These are phyloP conservation scores for Sebastes aleutianus DNA, from an alignment of 2,797 vertebrate species.

Conservation along the genomic window DNA sequence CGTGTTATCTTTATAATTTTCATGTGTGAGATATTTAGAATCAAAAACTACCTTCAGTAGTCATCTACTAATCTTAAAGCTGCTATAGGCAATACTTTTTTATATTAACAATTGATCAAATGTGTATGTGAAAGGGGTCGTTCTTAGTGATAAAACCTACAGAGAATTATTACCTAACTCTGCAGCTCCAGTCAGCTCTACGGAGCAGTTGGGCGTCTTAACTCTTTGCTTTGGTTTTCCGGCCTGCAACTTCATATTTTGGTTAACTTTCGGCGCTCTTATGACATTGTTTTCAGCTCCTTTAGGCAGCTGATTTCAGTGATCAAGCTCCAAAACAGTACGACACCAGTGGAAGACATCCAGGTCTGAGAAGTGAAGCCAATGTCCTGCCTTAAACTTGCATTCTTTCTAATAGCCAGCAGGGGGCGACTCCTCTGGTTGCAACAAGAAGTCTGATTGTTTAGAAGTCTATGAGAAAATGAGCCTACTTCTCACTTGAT, in stretches of 20 bases:
- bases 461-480: no score
- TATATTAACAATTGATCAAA: not conserved
- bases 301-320: not conserved
- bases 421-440: no score
- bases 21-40: constrained; percentile 5
- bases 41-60: not conserved
- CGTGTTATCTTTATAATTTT: constrained; percentile 40
- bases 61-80: not conserved
- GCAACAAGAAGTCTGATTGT: no score
- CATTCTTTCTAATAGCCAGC: no score
- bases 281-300: not conserved
- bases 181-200: not conserved
- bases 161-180: not conserved
- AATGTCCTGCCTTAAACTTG: no score
- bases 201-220: accelerated
- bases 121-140: not conserved
- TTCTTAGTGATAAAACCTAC: not conserved
- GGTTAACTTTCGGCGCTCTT: not conserved
- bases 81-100: not conserved
- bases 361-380: no score
- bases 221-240: not conserved
- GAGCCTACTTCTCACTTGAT: no score
- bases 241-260: not conserved
- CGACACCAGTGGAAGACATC: not conserved
- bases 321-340: not conserved